Evolutionary conservation across 1,140 invertebrate genomes (phyloP).

Genomic region (Yoshiicerus persimilis): DNA sequence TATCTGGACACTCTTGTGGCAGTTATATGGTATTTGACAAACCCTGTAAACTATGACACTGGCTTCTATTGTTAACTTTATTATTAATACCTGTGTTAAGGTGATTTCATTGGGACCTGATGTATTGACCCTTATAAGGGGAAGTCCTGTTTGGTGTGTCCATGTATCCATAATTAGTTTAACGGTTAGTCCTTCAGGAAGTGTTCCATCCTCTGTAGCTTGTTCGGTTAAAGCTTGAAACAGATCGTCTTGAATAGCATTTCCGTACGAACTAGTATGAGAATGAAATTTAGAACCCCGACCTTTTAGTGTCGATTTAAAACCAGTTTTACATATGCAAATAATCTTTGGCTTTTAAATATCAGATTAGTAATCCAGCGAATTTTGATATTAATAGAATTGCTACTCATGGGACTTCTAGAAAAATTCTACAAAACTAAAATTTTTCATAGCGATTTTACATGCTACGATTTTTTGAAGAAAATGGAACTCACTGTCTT

Average conservation of each 20-base stretch:
- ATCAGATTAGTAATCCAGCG: no score
- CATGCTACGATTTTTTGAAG: no score
- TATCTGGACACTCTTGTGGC: neutral
- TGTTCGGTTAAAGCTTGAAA: constrained; percentile 65
- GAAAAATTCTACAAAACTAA: no score
- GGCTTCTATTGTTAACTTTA: neutral
- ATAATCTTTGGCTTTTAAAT: no score
- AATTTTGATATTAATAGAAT: no score
- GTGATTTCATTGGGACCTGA: neutral
- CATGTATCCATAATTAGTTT: constrained; percentile 77
- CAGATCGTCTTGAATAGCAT: constrained; percentile 70
- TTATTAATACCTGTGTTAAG: neutral
- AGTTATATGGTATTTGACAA: no score
- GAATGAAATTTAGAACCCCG: no score
- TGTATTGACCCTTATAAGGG: constrained; percentile 62
- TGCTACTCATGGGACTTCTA: no score
- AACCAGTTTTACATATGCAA: no score
- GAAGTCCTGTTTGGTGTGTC: constrained; percentile 79
- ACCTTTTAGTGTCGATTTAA: no score
- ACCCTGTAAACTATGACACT: no score
- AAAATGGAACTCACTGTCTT: neutral
- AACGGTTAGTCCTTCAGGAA: constrained; percentile 53
- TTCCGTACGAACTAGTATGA: constrained; percentile 60
- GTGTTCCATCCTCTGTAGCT: constrained; percentile 51
- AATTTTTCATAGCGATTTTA: no score